These are phyloP conservation scores for Lepidothrix coronata DNA, from an alignment of 2,113 vertebrate genomes.

Conservation along the genomic window DNA sequence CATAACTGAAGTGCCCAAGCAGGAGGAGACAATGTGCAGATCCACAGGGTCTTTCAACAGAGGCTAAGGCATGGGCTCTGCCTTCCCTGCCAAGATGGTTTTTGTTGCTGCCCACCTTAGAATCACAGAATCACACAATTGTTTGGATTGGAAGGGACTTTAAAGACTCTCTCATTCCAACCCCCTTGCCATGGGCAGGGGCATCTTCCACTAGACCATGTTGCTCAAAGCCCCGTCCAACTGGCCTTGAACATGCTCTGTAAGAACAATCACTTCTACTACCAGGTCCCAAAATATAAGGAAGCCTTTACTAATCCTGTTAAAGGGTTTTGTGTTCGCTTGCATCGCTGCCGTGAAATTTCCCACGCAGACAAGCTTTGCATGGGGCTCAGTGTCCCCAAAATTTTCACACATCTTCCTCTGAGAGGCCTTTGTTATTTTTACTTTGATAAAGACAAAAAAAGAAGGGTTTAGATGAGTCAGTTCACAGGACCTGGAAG, in stretches of 20 bases:
- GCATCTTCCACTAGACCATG: not conserved
- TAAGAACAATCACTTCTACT: not conserved
- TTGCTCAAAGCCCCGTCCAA: not conserved
- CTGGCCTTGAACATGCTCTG: not conserved
- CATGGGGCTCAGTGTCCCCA: not conserved
- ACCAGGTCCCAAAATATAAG: not conserved
- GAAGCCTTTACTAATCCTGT: not conserved
- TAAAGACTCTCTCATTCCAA: not conserved
- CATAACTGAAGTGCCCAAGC: not conserved
- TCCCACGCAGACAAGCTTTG: not conserved
- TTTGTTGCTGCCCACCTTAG: not conserved
- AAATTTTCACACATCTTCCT: not conserved
- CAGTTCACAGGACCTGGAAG: not conserved
- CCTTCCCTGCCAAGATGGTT: not conserved
- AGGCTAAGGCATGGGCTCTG: not conserved
- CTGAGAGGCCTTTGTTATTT: fast-evolving
- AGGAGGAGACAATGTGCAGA: not conserved
- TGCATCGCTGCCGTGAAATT: not conserved
- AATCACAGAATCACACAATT: not conserved
- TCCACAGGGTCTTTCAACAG: not conserved
- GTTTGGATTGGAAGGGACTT: not conserved
- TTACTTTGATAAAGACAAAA: not conserved
- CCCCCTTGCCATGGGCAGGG: not conserved
- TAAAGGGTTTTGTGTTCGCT: not conserved
- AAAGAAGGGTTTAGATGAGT: not conserved